phyloP scores from a whole-genome alignment of 2,888 invertebrate genomes.

The Alviniconcha strummeri region DNA sequence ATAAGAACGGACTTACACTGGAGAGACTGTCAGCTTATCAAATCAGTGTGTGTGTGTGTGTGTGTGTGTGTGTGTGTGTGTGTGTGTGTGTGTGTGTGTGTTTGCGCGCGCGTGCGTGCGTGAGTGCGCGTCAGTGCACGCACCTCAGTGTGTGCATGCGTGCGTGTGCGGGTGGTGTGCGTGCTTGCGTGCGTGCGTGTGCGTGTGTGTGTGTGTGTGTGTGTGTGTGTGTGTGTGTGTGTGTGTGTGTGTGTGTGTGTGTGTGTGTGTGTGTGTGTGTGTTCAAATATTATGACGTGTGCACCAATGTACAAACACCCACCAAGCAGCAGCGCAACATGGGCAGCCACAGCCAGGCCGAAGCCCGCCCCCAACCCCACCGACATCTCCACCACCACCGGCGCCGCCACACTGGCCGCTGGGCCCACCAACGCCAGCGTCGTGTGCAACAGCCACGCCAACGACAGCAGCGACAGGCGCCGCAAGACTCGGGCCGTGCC shows the following conservation, averaged over 20 bases:
- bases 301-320: background rate
- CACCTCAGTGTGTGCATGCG: background rate
- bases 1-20: too few species aligned
- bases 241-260: background rate
- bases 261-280: background rate
- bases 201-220: background rate
- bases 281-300: background rate
- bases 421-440: slow-evolving; percentile 9
- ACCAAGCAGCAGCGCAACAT: background rate
- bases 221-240: background rate
- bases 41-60: too few species aligned
- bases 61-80: too few species aligned
- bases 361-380: slow-evolving; percentile 1
- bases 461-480: slow-evolving; percentile 6
- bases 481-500: background rate
- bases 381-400: slow-evolving; percentile 19
- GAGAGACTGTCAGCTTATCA: too few species aligned
- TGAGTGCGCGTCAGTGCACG: background rate
- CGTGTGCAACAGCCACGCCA: slow-evolving; percentile 25
- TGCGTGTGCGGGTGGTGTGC: too few species aligned
- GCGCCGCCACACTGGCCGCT: background rate
- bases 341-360: slow-evolving; percentile 13
- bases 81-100: too few species aligned
- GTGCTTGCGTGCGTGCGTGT: background rate
- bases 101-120: background rate